Evolutionary conservation across 1,140 invertebrate genomes (phyloP), one percentile per base, ranked within the genome.

Genomic region (Temnothorax longispinosus): DNA sequence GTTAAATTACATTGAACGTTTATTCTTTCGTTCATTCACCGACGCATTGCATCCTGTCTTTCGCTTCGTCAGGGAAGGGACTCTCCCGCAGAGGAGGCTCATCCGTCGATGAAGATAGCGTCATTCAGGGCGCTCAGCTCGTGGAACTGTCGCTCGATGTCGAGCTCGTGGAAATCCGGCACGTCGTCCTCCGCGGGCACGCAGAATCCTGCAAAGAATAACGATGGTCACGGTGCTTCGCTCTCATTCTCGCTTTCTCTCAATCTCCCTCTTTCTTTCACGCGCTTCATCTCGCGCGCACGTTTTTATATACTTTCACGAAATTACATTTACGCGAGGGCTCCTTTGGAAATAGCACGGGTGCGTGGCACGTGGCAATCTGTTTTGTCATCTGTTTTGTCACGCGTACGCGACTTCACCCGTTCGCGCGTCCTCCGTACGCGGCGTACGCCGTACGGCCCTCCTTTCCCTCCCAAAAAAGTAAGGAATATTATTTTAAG

Each of bases 71-170:
- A 18, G 18, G 13, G 32, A 35, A n/a, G n/a, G 7, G 54, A 58
- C 41, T 58, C 27, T 13, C 38, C 27, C 5, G 54, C 32, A 10
- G 13, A 74, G 13, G n/a, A 10, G 15, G 35, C 21, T 91, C 86
- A 94, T 84, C 93, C 92, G 13, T 92, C 93, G 77, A 93, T 94
- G 72, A 94, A 95, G 58, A 95, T 93, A 27, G 94, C 93, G 27
- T 95, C 94, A 8, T 95, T 94, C 7, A 95, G 78, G 41, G 88
- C 94, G 87, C 89, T 94, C 11, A 95, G 72, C 64, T 95, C 95
- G 32, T 95, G 87, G 87, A 95, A 95, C 76, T 95, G 94, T 32
- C 93, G 93, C 56, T 95, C 95, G 4, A 95, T 94, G 56, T 95
- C 94, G 35, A 95, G 88, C n/a, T 95, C 94, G 72, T 95, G 93